Percentiles rank a stretch among this genome's conserved stretches.
Evolutionary conservation across 2,888 invertebrate genomes (phyloP).

Genomic region (Eustalomyia histrio): DNA sequence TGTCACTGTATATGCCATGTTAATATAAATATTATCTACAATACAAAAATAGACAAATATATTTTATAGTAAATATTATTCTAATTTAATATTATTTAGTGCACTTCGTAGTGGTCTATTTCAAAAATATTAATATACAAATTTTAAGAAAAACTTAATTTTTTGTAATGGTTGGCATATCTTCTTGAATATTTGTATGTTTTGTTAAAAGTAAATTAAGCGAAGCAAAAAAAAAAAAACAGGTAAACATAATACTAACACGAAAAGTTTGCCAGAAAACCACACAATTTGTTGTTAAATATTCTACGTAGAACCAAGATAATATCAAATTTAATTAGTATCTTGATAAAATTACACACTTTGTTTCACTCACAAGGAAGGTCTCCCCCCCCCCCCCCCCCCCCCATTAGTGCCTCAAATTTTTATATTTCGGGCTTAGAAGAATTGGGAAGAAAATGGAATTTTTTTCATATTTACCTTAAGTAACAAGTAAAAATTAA

Average conservation of each 20-base stretch:
- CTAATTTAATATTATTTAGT: slow-evolving; percentile 8
- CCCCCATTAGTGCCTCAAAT: no score
- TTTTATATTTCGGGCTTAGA: no score
- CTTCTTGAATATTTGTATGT: neutral
- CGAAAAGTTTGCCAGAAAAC: neutral
- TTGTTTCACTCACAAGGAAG: no score
- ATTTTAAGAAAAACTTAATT: neutral
- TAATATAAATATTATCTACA: neutral
- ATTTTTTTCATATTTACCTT: no score
- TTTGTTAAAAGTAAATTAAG: neutral
- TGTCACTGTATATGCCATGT: neutral
- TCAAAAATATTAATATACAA: slow-evolving; percentile 21
- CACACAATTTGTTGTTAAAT: neutral
- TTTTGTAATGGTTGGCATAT: neutral
- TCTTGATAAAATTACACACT: no score
- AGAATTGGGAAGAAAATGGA: no score
- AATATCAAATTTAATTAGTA: no score
- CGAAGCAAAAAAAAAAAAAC: neutral
- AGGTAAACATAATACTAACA: neutral
- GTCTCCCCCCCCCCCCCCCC: no score
- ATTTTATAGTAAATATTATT: neutral
- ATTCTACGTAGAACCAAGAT: no score
- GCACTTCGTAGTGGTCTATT: slow-evolving; percentile 16
- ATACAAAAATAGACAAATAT: neutral
- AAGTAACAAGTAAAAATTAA: no score